A percentile compares a stretch with the other conserved stretches of the same genome.
Evolutionary conservation across 1,140 invertebrate species (phyloP).

Genomic region (Diorhabda sublineata): DNA sequence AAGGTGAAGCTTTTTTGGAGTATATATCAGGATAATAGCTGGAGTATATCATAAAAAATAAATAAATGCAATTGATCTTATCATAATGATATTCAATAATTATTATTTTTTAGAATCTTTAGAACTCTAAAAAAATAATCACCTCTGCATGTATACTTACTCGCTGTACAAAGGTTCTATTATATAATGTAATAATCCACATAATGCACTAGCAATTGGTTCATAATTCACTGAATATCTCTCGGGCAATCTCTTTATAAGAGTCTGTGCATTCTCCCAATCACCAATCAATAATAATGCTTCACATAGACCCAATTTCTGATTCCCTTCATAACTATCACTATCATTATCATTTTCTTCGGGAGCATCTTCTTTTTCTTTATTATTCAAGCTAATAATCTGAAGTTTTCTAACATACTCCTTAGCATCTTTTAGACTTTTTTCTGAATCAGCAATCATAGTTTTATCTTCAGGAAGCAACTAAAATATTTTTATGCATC

Average conservation of each 20-base stretch:
- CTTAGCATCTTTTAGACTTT: slow-evolving; percentile 77
- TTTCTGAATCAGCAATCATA: slow-evolving; percentile 78
- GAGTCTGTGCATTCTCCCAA: slow-evolving; percentile 77
- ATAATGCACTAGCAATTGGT: slow-evolving; percentile 75
- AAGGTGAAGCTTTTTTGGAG: too few relatives aligned
- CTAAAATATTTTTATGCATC: slow-evolving; percentile 48
- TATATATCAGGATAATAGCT: too few relatives aligned
- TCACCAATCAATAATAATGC: slow-evolving; percentile 84
- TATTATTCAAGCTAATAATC: slow-evolving; percentile 79
- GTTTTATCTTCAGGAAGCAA: slow-evolving; percentile 78
- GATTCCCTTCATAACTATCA: slow-evolving; percentile 75
- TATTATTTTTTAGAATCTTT: too few relatives aligned
- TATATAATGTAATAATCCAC: slow-evolving; percentile 75
- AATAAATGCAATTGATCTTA: too few relatives aligned
- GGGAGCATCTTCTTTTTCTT: slow-evolving; percentile 68
- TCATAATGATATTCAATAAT: too few relatives aligned
- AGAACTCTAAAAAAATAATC: too few relatives aligned
- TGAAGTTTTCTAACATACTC: slow-evolving; percentile 83
- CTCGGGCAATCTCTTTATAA: slow-evolving; percentile 80
- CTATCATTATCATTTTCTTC: slow-evolving; percentile 66
- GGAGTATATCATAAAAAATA: too few relatives aligned
- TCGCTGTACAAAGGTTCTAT: slow-evolving; percentile 86
- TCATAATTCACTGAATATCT: slow-evolving; percentile 73
- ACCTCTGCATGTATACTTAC: slow-evolving; percentile 48
- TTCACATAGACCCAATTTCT: slow-evolving; percentile 90